Evolutionary conservation across 1,140 invertebrate species (phyloP), one percentile per base, ranked within the genome.

Genomic region (Neodiprion lecontei): DNA sequence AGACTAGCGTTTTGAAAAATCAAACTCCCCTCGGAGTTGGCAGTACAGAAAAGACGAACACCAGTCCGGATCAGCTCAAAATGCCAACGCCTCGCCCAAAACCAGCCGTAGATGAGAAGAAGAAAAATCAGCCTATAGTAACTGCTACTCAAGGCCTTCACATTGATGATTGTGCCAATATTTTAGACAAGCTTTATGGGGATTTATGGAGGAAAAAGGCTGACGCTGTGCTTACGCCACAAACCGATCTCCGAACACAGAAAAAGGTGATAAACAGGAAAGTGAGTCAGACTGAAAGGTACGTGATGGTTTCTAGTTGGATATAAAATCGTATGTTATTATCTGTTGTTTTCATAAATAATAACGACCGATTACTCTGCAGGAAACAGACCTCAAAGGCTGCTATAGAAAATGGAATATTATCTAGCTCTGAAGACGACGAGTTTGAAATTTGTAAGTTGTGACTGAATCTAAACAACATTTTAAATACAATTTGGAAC

Each of bases 141-240:
- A 77, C 73, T 11, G n/a, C 9, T 53, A 48, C 65, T 23, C 72
- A 76, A 65, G 75, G 74, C 67, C 28, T 80, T 1, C 66, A 72
- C 17, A 73, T 87, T 73, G 77, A 79, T 5, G 80, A 88, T 12
- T 90, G 87, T 49, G 85, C 85, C 28, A 83, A 89, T 78, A 85
- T 91, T 50, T 81, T 91, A 14, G 89, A 89, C 69, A 84, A 90
- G 77, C 78, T 91, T 7, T 91, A 91, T 79, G 90, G 90, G 0
- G 82, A 79, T 73, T 70, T 82, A 1, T 91, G 90, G 90, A 85
- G 89, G 75, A 74, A 80, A 48, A 86, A 87, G 73, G 83, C 84
- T 65, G 77, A 82, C 74, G 47, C 40, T 12, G 53, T 87, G 23
- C 17, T 88, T 48, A 76, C 80, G 65, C 53, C 53, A 12, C 11